Evolutionary conservation across 1,140 invertebrate genomes (phyloP).

Genomic region (Bombus polaris): DNA sequence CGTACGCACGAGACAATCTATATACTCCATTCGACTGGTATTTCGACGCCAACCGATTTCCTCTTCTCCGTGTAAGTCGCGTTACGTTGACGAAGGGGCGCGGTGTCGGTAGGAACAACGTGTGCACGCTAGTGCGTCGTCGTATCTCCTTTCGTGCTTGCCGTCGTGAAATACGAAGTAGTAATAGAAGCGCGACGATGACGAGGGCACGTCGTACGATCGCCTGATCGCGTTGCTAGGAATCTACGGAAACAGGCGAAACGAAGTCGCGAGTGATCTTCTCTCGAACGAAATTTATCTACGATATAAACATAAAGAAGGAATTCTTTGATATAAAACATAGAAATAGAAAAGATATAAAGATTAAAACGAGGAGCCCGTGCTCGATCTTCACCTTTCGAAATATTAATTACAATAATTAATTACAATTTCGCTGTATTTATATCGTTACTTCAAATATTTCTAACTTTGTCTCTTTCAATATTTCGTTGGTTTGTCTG

Average conservation of each 20-base stretch:
- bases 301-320: no score
- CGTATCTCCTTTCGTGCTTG: slow-evolving; percentile 31
- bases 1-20: neutral
- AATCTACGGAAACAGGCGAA: neutral
- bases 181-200: slow-evolving; percentile 16
- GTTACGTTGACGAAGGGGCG: neutral
- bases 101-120: slow-evolving; percentile 4
- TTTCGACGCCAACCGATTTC: slow-evolving; percentile 21
- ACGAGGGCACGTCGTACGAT: slow-evolving; percentile 3
- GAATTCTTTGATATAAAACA: no score
- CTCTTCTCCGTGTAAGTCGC: slow-evolving; percentile 22
- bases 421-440: no score
- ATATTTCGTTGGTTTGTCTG: neutral
- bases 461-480: neutral
- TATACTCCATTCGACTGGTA: no score
- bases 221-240: neutral
- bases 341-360: no score
- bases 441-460: no score
- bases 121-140: slow-evolving; percentile 24
- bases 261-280: neutral
- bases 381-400: no score
- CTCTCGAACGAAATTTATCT: neutral
- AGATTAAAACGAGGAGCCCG: no score
- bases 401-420: no score
- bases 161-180: slow-evolving; percentile 7